A percentile compares a stretch with the other conserved stretches of the same genome.
phyloP scores from a whole-genome alignment of 2,113 vertebrate genomes.

The Cheilinus undulatus region DNA sequence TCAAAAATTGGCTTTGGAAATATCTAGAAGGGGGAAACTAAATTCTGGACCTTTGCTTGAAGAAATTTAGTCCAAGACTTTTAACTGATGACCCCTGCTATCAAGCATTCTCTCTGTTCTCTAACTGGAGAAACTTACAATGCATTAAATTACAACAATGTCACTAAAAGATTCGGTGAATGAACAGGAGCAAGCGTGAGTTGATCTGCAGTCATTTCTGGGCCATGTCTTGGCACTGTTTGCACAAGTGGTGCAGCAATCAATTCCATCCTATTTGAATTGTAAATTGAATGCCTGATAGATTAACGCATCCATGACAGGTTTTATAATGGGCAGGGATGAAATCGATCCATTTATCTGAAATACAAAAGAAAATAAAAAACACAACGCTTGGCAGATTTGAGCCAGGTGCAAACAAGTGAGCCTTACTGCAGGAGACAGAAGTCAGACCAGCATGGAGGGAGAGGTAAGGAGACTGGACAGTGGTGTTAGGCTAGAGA shows the following conservation, averaged over 20 bases:
- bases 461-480: not conserved
- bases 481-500: not conserved
- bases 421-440: not conserved
- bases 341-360: constrained; percentile 10
- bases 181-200: not conserved
- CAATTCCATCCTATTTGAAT: constrained; percentile 13
- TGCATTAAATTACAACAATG: not conserved
- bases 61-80: too few species aligned
- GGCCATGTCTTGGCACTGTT: not conserved
- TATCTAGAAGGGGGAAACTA: too few species aligned
- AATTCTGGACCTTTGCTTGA: too few species aligned
- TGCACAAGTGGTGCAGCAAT: not conserved
- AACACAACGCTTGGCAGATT: not conserved
- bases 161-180: not conserved
- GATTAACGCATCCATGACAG: constrained; percentile 15
- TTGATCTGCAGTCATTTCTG: not conserved
- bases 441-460: not conserved
- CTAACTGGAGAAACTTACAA: not conserved
- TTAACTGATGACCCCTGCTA: too few species aligned
- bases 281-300: constrained; percentile 19
- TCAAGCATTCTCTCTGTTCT: not conserved
- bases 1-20: too few species aligned
- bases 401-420: not conserved
- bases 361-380: constrained; percentile 14
- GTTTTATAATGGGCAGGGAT: not conserved